A percentile compares a stretch with the other conserved stretches of the same genome.
Evolutionary conservation across 2,888 invertebrate genomes (phyloP).

Genomic region (Agonopterix heracliana): DNA sequence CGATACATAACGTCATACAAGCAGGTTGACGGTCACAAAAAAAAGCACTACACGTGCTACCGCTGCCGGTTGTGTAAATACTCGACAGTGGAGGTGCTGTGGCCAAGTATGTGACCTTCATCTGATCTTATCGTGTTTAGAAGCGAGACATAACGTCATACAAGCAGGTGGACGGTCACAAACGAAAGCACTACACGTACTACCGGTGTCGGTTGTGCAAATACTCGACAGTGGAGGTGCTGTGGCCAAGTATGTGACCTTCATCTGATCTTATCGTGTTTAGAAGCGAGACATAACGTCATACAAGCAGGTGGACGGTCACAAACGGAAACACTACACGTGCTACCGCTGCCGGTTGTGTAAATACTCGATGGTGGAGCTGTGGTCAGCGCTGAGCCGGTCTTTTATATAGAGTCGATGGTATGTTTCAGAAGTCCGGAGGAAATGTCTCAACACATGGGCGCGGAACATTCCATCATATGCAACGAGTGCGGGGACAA

Average conservation of each 20-base stretch:
- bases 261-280: too few relatives aligned
- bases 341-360: constrained; percentile 24
- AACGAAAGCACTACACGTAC: too few relatives aligned
- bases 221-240: constrained; percentile 24
- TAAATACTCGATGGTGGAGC: constrained; percentile 7
- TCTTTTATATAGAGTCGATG: too few relatives aligned
- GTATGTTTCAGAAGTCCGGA: constrained; percentile 26
- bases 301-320: constrained; percentile 15
- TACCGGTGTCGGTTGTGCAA: constrained; percentile 37
- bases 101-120: too few relatives aligned
- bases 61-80: constrained; percentile 36
- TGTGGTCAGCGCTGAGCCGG: constrained; percentile 26
- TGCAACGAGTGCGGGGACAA: constrained; percentile 43
- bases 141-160: constrained; percentile 7
- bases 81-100: too few relatives aligned
- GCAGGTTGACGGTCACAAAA: constrained; percentile 20
- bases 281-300: constrained; percentile 14
- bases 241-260: too few relatives aligned
- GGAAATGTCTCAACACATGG: constrained; percentile 32
- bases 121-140: too few relatives aligned
- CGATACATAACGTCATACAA: constrained; percentile 3
- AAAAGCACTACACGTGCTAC: constrained; percentile 31
- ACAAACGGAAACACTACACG: too few relatives aligned
- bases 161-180: constrained; percentile 7
- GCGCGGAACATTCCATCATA: constrained; percentile 21